Percentiles rank a stretch among this genome's conserved stretches.
Evolutionary conservation across 2,113 vertebrate species (phyloP).

Genomic region (Promerops cafer): DNA sequence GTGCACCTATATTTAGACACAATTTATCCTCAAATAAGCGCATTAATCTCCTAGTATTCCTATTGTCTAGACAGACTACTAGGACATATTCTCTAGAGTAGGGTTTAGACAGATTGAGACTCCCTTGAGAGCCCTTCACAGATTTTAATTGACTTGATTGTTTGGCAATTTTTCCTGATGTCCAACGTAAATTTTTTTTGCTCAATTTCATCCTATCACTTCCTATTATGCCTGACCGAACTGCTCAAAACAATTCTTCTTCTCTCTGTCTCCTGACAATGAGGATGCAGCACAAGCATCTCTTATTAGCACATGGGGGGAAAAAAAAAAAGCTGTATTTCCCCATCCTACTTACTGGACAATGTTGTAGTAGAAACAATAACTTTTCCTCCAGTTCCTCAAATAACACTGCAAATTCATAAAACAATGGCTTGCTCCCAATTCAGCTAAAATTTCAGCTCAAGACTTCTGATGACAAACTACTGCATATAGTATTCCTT

Average conservation of each 20-base stretch:
- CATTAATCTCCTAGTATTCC: neutral
- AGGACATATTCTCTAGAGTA: neutral
- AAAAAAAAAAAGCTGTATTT: neutral
- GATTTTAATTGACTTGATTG: slow-evolving; percentile 44
- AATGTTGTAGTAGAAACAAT: neutral
- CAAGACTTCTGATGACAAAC: neutral
- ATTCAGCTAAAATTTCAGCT: neutral
- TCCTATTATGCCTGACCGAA: slow-evolving; percentile 12
- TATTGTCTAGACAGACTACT: neutral
- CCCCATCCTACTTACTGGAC: neutral
- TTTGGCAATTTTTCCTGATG: slow-evolving; percentile 25
- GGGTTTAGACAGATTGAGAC: neutral
- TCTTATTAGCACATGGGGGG: neutral
- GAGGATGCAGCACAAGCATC: neutral
- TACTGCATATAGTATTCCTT: neutral
- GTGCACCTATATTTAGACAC: neutral
- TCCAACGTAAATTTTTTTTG: slow-evolving; percentile 33
- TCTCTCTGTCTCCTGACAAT: neutral
- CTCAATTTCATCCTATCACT: slow-evolving; percentile 45
- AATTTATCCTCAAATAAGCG: neutral
- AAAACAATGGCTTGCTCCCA: neutral
- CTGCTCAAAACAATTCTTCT: slow-evolving; percentile 32
- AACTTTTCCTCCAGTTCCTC: neutral
- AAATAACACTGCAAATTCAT: neutral
- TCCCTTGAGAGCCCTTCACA: slow-evolving; percentile 17